Conservation (phyloP, 2,113 vertebrate genomes). For the Apistogramma diplotaenia region DNA sequence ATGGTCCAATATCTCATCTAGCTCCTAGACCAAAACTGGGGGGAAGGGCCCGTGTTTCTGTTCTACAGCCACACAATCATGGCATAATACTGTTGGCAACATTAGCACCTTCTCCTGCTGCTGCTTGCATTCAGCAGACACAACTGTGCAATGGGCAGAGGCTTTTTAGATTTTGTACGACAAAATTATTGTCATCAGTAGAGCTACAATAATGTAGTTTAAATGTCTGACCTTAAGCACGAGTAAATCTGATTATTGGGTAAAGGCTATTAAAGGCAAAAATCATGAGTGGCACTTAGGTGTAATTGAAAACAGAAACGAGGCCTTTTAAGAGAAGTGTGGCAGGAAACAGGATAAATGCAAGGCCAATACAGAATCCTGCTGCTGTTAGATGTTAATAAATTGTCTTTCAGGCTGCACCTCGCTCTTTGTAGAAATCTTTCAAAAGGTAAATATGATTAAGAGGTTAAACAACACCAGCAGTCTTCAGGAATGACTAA, state of each 20-base stretch:
- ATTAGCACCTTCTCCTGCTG: neutral
- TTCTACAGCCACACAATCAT: fast-evolving
- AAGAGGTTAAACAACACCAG: neutral
- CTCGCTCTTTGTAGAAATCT: neutral
- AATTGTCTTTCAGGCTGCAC: neutral
- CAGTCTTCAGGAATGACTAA: neutral
- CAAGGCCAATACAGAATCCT: neutral
- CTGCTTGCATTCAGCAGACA: neutral
- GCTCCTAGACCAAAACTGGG: neutral
- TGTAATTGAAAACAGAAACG: neutral
- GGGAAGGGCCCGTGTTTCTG: neutral
- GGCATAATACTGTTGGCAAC: neutral
- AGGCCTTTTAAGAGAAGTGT: neutral
- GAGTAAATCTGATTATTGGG: neutral
- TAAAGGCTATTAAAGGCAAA: neutral
- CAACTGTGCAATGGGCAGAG: neutral
- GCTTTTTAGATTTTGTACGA: neutral
- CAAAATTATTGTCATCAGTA: neutral
- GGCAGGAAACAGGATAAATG: neutral
- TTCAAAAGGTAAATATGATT: neutral
- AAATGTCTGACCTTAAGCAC: neutral
- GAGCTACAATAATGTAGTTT: neutral
- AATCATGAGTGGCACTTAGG: neutral
- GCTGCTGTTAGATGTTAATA: neutral
- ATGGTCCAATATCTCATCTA: neutral